Base-by-base conservation (phyloP, 1,140 invertebrate genomes). In the Drosophila willistoni region DNA sequence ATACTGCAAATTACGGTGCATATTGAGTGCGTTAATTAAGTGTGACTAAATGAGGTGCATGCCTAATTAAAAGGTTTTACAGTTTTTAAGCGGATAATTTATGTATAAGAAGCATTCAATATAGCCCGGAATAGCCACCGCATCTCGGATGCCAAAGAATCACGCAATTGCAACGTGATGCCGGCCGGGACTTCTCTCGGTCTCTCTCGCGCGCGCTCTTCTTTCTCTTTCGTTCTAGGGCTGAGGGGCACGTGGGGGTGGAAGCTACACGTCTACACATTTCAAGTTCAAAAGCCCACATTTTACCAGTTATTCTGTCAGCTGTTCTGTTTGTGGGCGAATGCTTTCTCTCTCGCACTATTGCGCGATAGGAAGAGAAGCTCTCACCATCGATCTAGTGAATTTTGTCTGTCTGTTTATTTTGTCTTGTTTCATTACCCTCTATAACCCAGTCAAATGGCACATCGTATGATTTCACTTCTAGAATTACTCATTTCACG, bases 151-250 rank as follows among this genome's bases (percentile, higher is more conserved):
- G 44, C 44, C 19, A 61, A 14, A 54, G 29, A 51, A 77, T 77
- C 82, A 86, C 79, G 82, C 79, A 61, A 14, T 60, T 72, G 70
- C 68, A 89, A 66, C 84, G 79, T 87, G 83, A 87, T 87, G 63
- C 59, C 73, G 64, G 55, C 56, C 34, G 19, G 47, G 22, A 34
- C 34, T 10, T 59, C 33, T 14, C 33, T n/a, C 33, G n/a, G n/a
- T 54, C 42, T 70, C 29, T 22, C 33, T 29, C 41, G 36, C 33
- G 22, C 22, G 22, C 3, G 22, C 22, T 25, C 3, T 25, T 29
- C 29, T 17, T 25, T 51, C 42, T 57, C 34, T 29, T 47, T 36
- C 66, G 29, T 77, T 57, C 62, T 54, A 57, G 39, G 25, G 34
- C 44, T 13, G 13, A 47, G 22, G 57, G 13, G 14, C 29, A 3